These are phyloP conservation scores for Antigone vipio DNA, from an alignment of 2,113 vertebrate genomes.

Conservation along the genomic window DNA sequence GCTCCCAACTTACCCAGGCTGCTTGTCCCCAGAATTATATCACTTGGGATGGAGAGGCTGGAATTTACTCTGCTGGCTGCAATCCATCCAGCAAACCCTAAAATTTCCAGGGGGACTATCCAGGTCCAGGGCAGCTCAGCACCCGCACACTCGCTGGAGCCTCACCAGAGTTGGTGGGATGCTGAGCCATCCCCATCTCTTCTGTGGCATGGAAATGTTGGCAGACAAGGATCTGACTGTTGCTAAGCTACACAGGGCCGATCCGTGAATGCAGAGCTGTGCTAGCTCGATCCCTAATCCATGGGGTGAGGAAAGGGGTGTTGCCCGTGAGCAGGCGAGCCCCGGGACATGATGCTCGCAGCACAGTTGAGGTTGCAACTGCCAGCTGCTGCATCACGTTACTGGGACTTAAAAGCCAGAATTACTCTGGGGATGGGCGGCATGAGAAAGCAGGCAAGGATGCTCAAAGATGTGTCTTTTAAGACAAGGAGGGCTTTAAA, in stretches of 20 bases:
- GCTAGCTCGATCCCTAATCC: not conserved
- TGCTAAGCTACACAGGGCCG: not conserved
- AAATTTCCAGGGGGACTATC: not conserved
- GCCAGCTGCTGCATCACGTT: rapidly evolving
- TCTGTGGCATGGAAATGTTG: rapidly evolving
- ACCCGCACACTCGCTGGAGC: rapidly evolving
- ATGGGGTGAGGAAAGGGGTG: not conserved
- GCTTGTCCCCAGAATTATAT: not conserved
- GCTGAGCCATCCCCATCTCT: not conserved
- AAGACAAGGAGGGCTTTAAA: not conserved
- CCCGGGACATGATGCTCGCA: rapidly evolving
- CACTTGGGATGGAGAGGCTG: not conserved
- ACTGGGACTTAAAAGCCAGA: not conserved
- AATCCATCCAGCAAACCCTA: not conserved
- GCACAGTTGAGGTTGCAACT: rapidly evolving
- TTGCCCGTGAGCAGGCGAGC: rapidly evolving
- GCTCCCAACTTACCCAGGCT: rapidly evolving
- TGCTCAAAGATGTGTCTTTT: not conserved
- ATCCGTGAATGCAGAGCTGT: not conserved
- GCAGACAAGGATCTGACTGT: not conserved
- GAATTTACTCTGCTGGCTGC: not conserved
- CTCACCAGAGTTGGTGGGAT: rapidly evolving
- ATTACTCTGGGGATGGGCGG: not conserved
- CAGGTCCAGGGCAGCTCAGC: not conserved
- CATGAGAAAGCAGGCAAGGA: not conserved